Percentiles rank a stretch among this genome's conserved stretches.
phyloP scores from a whole-genome alignment of 1,140 invertebrate genomes.

The Sminthurides bifidus region DNA sequence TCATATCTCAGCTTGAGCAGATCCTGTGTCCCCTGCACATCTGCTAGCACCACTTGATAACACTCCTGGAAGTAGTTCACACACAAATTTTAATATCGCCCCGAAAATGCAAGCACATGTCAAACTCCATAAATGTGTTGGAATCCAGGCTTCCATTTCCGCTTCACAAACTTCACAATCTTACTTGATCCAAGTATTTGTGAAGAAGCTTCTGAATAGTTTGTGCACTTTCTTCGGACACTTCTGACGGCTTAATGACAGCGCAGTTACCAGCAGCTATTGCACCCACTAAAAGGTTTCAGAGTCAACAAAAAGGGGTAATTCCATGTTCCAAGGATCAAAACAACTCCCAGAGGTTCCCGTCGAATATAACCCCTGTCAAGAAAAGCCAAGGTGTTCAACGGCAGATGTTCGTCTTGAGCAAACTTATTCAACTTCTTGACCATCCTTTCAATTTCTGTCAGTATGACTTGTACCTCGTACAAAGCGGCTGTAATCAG shows the following conservation, averaged over 20 bases:
- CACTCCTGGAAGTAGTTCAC: slow-evolving; percentile 38
- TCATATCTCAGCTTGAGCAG: slow-evolving; percentile 49
- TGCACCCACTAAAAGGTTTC: too few relatives aligned
- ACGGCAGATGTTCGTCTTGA: slow-evolving; percentile 1
- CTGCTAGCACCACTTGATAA: slow-evolving; percentile 42
- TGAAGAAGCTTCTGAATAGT: slow-evolving; percentile 42
- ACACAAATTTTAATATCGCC: background rate
- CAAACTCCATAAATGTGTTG: background rate
- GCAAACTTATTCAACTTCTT: slow-evolving; percentile 13
- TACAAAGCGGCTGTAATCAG: slow-evolving; percentile 17
- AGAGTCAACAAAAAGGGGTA: slow-evolving; percentile 15
- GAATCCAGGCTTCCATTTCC: background rate
- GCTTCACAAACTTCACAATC: slow-evolving; percentile 2
- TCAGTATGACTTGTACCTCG: slow-evolving; percentile 21
- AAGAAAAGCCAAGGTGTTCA: slow-evolving; percentile 15
- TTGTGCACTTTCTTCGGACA: slow-evolving; percentile 40
- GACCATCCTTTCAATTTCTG: slow-evolving; percentile 7
- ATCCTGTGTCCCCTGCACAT: slow-evolving; percentile 41
- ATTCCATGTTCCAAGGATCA: slow-evolving; percentile 36
- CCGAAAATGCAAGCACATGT: background rate
- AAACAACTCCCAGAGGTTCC: slow-evolving; percentile 14
- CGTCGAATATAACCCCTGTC: slow-evolving; percentile 13
- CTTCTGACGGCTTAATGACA: slow-evolving; percentile 52
- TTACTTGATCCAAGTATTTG: slow-evolving; percentile 45
- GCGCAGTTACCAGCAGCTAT: too few relatives aligned